A percentile compares a stretch with the other conserved stretches of the same genome.
These are phyloP conservation scores for Centruroides sculpturatus DNA, from an alignment of 1,140 invertebrate genomes.

Conservation along the genomic window DNA sequence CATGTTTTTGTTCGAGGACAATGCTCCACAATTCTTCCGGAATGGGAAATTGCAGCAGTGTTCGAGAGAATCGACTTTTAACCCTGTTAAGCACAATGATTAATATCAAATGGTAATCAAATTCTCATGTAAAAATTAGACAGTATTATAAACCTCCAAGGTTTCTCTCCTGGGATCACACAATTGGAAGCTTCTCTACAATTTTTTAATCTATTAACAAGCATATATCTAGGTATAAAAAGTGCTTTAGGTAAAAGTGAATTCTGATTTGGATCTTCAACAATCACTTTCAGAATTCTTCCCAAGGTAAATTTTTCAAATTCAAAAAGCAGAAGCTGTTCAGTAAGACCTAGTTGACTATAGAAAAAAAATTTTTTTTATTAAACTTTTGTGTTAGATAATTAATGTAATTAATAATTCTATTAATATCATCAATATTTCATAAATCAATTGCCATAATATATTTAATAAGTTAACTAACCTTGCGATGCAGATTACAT, in stretches of 20 bases:
- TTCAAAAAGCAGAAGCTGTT: slow-evolving; percentile 8
- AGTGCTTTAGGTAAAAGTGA: slow-evolving; percentile 5
- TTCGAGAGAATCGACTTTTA: slow-evolving; percentile 4
- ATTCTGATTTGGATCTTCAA: slow-evolving; percentile 10
- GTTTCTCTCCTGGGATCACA: slow-evolving; percentile 9
- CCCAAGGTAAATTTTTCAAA: slow-evolving; percentile 6
- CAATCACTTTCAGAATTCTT: neutral
- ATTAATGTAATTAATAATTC: no score
- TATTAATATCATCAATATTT: no score
- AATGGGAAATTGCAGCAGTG: no score
- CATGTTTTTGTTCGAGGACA: no score
- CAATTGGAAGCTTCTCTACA: neutral
- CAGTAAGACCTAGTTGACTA: slow-evolving; percentile 4
- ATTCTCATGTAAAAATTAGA: neutral
- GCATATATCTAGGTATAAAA: neutral
- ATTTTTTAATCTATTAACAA: neutral
- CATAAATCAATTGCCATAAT: no score
- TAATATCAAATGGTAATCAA: neutral
- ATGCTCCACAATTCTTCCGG: no score
- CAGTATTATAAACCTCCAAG: slow-evolving; percentile 6
- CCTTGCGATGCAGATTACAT: neutral
- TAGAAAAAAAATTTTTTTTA: slow-evolving; percentile 2
- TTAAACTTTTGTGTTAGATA: neutral
- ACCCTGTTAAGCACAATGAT: neutral
- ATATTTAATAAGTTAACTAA: neutral